Percentiles rank a stretch among this genome's conserved stretches.
phyloP scores from a whole-genome alignment of 2,888 invertebrate species.

The Folsomia manolachei region DNA sequence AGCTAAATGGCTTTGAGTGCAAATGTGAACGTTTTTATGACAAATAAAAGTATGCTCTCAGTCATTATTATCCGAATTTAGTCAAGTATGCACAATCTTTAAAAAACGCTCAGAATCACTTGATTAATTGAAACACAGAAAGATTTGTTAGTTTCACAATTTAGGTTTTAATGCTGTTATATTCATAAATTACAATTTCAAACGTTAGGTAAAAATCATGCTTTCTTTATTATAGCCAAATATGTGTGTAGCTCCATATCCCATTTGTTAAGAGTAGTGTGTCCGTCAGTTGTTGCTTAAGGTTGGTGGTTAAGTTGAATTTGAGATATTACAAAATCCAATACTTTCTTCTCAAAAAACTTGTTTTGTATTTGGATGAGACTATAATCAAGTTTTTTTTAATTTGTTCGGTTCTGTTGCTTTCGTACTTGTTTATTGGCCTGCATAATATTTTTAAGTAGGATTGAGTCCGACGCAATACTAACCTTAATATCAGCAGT shows the following conservation, averaged over 20 bases:
- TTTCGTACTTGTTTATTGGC: background rate
- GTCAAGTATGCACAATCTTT: too few species aligned
- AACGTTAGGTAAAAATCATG: constrained; percentile 21
- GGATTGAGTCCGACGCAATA: background rate
- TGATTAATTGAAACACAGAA: background rate
- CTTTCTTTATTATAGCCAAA: constrained; percentile 10
- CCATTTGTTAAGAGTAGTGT: background rate
- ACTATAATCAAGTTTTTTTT: background rate
- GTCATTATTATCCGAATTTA: too few species aligned
- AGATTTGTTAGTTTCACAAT: constrained; percentile 4
- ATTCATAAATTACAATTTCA: constrained; percentile 19
- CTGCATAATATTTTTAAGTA: background rate
- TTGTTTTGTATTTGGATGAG: background rate
- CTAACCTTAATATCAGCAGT: background rate
- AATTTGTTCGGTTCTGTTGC: background rate
- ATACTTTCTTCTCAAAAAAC: too few species aligned
- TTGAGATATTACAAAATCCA: too few species aligned
- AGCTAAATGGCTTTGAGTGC: too few species aligned
- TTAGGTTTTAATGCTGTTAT: constrained; percentile 12
- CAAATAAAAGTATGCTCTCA: too few species aligned
- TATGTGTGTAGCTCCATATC: background rate
- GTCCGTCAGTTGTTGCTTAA: too few species aligned
- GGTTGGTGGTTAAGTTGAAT: too few species aligned
- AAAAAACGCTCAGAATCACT: background rate
- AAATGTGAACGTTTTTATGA: too few species aligned